Percentiles rank a stretch among this genome's conserved stretches.
Evolutionary conservation across 2,797 vertebrate species (phyloP).

Genomic region (Cottoperca gobio): DNA sequence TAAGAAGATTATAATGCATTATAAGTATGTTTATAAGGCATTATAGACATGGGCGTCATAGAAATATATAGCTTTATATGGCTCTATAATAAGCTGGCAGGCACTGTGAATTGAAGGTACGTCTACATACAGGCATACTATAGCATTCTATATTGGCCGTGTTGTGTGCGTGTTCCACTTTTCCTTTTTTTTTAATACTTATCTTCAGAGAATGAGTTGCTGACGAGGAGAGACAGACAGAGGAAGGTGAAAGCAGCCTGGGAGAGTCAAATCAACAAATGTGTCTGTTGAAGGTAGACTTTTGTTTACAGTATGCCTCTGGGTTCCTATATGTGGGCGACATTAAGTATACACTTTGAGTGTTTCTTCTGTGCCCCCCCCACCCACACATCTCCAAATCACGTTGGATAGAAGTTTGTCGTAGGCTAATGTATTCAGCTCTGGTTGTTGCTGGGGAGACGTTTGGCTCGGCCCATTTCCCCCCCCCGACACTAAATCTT

Average conservation of each 20-base stretch:
- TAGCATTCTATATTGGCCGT: constrained; percentile 27
- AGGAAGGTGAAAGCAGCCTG: constrained; percentile 20
- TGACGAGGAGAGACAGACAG: constrained; percentile 58
- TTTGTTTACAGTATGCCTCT: constrained; percentile 25
- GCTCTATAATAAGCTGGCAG: constrained; percentile 41
- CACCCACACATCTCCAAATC: constrained; percentile 17
- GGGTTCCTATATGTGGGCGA: constrained; percentile 19
- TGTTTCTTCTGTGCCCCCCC: constrained; percentile 27
- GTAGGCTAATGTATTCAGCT: constrained; percentile 61
- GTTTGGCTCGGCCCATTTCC: constrained; percentile 55
- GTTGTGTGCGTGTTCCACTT: neutral
- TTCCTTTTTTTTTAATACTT: constrained; percentile 35
- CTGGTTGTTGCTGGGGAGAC: constrained; percentile 65
- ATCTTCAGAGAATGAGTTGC: constrained; percentile 66
- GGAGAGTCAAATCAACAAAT: constrained; percentile 57
- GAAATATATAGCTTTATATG: constrained; percentile 11
- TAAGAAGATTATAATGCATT: no score
- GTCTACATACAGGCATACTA: constrained; percentile 28
- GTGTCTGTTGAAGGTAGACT: constrained; percentile 46
- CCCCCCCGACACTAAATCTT: constrained; percentile 53
- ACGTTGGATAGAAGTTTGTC: constrained; percentile 50
- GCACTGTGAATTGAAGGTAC: constrained; percentile 44
- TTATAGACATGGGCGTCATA: no score
- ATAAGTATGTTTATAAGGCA: no score
- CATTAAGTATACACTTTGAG: constrained; percentile 35